These are phyloP conservation scores for Alouatta palliata DNA, from an alignment of 2,113 vertebrate species.

Conservation along the genomic window DNA sequence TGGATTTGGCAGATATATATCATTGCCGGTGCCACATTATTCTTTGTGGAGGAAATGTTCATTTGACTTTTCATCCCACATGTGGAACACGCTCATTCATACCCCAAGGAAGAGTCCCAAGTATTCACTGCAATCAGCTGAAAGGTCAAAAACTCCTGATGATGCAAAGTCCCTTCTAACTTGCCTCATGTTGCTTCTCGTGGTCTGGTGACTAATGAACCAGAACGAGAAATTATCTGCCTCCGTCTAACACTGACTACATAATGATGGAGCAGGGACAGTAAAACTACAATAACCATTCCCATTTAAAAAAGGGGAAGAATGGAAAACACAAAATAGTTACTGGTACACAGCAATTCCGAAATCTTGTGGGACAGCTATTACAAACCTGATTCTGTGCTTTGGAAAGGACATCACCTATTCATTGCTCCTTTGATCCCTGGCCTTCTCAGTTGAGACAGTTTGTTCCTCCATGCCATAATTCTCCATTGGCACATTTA, in stretches of 20 bases:
- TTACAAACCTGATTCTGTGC: neutral
- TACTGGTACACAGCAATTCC: neutral
- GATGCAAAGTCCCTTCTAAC: neutral
- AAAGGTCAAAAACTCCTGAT: neutral
- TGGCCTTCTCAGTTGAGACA: neutral
- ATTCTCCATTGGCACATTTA: neutral
- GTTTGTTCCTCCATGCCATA: neutral
- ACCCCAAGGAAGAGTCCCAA: neutral
- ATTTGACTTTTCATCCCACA: neutral
- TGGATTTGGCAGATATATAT: neutral
- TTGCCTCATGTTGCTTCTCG: neutral
- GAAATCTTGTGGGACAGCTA: neutral
- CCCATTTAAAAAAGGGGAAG: neutral
- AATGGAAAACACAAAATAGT: neutral
- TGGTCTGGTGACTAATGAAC: neutral
- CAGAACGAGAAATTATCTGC: neutral
- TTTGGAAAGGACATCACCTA: neutral
- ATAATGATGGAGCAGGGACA: too few relatives aligned
- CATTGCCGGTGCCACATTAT: neutral
- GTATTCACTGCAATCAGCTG: neutral
- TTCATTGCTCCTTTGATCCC: neutral
- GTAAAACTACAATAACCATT: neutral
- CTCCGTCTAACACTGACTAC: neutral
- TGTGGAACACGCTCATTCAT: neutral
- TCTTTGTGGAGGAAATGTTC: neutral